Conservation (phyloP, 1,140 invertebrate species). For the Heliothis virescens region DNA sequence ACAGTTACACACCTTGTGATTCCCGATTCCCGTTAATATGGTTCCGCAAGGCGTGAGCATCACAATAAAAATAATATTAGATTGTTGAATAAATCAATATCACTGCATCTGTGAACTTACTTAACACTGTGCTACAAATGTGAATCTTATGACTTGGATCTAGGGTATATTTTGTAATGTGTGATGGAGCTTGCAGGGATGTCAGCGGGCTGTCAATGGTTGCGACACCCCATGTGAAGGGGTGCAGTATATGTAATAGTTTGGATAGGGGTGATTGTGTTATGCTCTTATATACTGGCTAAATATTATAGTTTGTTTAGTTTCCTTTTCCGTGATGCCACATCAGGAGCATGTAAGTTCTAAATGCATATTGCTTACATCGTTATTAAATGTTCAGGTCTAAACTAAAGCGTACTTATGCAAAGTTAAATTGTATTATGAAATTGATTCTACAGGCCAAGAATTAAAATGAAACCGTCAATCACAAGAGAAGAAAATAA, state of each 20-base stretch:
- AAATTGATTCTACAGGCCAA: no score
- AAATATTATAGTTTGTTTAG: not conserved
- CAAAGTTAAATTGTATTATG: no score
- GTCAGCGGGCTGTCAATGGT: slow-evolving; percentile 16
- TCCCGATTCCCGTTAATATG: no score
- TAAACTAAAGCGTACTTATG: no score
- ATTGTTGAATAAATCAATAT: slow-evolving; percentile 11
- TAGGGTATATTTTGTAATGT: not conserved
- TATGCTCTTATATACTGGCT: not conserved
- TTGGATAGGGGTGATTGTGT: not conserved
- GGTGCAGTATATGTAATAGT: slow-evolving; percentile 6
- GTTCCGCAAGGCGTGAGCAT: no score
- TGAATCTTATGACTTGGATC: not conserved
- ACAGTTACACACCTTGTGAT: no score
- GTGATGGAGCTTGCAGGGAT: not conserved
- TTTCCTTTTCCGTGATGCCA: not conserved
- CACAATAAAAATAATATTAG: slow-evolving; percentile 9
- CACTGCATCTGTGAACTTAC: not conserved
- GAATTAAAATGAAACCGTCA: no score
- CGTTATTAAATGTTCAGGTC: no score
- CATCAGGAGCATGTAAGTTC: no score
- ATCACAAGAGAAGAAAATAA: no score
- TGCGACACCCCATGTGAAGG: slow-evolving; percentile 15
- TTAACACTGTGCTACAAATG: not conserved
- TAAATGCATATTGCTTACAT: no score